Evolutionary conservation across 30 jellyfish, hydroid and myxozoan genomes (phyloP), one percentile per base, ranked within the genome.

Genomic region (Cassiopea xamachana): DNA sequence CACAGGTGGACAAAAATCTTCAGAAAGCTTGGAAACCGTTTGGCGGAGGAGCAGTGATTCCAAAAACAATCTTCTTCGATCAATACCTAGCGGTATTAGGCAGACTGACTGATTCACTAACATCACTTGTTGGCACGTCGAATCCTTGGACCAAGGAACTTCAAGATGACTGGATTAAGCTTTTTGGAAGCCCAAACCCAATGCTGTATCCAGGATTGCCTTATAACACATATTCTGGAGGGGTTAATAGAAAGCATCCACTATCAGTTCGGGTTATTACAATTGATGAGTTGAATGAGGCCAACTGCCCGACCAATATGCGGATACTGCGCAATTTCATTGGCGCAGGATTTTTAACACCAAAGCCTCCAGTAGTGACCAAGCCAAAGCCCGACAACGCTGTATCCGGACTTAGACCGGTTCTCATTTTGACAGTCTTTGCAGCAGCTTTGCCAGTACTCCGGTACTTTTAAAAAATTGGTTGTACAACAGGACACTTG

Each of bases 101-200:
- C 4, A 62, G 78, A 46, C 84, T 87, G 86, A 78, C 85, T 14
- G 70, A 74, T 17, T 14, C 73, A 9, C 55, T 87, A 9, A 8
- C 80, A 44, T 1, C 69, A 1, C 2, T 81, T 2, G 49, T n/a
- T 62, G 90, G 81, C 16, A 81, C 80, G 72, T n/a, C 69, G 60
- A 64, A 62, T 51, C 69, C 10, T 2, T 81, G 90, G 90, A 81
- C 90, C 64, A 27, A 46, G 9, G 90, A 81, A 81, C 80, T 81
- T 39, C 81, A 62, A 14, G 51, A 59, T 1, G n/a, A 12, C 2
- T 81, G 90, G 90, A 51, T 68, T 45, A 58, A 6, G 17, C 48
- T 81, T n/a, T 81, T 81, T 60, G 90, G 90, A 39, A 81, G 72
- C 68, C 81, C 80, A 5, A 61, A 81, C 50, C 90, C 80, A 9